Conservation (phyloP, 2,113 vertebrate species). For the Xiphophorus maculatus region DNA sequence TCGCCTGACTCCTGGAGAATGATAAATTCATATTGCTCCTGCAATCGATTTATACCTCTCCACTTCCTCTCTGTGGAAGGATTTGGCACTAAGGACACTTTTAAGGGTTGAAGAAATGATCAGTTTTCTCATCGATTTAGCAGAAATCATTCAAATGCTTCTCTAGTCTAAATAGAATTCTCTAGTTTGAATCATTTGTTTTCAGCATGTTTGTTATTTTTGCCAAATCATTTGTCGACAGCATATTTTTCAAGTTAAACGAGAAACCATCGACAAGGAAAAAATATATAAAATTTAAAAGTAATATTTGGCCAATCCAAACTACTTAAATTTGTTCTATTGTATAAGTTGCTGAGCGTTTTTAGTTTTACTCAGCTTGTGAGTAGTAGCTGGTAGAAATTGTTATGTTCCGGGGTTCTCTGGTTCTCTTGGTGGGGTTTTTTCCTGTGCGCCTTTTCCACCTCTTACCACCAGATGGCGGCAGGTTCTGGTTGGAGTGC, state of each 20-base stretch:
- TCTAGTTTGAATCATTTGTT: constrained; percentile 14
- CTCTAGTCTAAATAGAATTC: constrained; percentile 15
- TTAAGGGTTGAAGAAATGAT: constrained; percentile 7
- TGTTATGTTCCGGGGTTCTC: no score
- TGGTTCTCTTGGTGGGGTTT: no score
- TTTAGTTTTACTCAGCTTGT: constrained; percentile 14
- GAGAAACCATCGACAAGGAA: constrained; percentile 15
- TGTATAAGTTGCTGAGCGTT: constrained; percentile 11
- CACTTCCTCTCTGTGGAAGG: constrained; percentile 32
- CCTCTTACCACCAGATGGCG: no score
- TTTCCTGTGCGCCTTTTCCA: no score
- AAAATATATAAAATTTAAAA: constrained; percentile 9
- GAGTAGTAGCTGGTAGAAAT: not conserved
- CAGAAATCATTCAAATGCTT: constrained; percentile 24
- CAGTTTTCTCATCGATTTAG: constrained; percentile 21
- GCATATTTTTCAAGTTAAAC: not conserved
- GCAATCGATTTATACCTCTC: constrained; percentile 74
- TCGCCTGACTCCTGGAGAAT: constrained; percentile 79
- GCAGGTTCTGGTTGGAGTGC: no score
- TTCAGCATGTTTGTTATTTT: no score
- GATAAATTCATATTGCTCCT: constrained; percentile 80
- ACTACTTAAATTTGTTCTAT: constrained; percentile 6
- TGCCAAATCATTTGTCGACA: no score
- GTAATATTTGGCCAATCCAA: constrained; percentile 16
- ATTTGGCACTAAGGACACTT: not conserved